Evolutionary conservation across 2,797 vertebrate species (phyloP), one percentile per base, ranked within the genome.

Genomic region (Microctenopoma lineatum): DNA sequence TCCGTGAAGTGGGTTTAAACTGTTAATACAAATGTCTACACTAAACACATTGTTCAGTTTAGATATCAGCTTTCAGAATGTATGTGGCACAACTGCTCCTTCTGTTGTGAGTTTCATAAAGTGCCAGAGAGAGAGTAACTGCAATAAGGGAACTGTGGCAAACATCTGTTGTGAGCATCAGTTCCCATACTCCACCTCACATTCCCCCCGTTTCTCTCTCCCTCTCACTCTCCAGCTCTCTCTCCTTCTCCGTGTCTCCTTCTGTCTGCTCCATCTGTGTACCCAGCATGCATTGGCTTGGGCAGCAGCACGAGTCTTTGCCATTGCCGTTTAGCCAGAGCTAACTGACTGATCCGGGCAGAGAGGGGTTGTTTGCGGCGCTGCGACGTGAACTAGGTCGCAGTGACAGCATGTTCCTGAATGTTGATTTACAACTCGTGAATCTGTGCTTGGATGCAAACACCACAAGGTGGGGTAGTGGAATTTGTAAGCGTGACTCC

Each of bases 181-280:
- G 85, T 84, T 85, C 87, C 84, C 84, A 65, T 78, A 75, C 79
- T 85, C 56, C 65, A 32, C 27, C 80, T 55, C 60, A 48, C 67
- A 15, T 73, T 66, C 62, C 57, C 73, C 50, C 64, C 26, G 10
- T 55, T 71, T 58, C 70, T 65, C 64, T 66, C 66, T 38, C 21
- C 21, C 70, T 34, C 46, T 45, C 68, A 27, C 66, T 53, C 67
- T 36, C 57, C 56, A 67, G 36, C 66, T 55, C 73, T 55, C 73
- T 44, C 42, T 69, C 75, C 64, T 72, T 81, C 70, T 44, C 66
- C 42, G 47, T 57, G 38, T 80, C 80, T 87, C 92, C 90, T 89
- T 92, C 92, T 93, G 92, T 92, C 87, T 51, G 27, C 84, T 90
- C 93, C 93, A 93, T 93, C 92, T 94, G 92, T 81, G 86, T 88